These are phyloP conservation scores for Cordilura impudica DNA, from an alignment of 2,888 invertebrate species.

Conservation along the genomic window DNA sequence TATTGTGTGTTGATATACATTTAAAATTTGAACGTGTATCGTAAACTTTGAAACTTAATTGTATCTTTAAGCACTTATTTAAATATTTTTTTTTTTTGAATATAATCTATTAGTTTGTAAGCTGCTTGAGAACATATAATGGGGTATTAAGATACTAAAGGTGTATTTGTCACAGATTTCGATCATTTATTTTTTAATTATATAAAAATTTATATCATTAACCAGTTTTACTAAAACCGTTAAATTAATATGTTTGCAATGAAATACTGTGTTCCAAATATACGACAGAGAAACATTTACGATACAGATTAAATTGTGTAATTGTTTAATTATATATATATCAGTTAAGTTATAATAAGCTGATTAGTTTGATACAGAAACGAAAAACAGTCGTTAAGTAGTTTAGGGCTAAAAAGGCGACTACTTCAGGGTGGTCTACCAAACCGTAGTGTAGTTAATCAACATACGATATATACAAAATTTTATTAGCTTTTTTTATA, in stretches of 20 bases:
- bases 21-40: constrained; percentile 11
- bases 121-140: constrained; percentile 51
- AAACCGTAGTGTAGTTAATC: too few species aligned
- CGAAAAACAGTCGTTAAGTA: too few species aligned
- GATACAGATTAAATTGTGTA: background rate
- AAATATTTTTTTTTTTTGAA: constrained; percentile 7
- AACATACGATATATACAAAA: too few species aligned
- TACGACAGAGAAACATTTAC: too few species aligned
- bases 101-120: constrained; percentile 23
- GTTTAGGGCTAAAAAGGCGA: too few species aligned
- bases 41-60: constrained; percentile 50
- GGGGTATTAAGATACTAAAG: constrained; percentile 46
- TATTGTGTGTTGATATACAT: constrained; percentile 4
- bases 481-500: too few species aligned
- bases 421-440: too few species aligned
- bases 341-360: background rate
- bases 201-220: constrained; percentile 5
- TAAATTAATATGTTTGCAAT: constrained; percentile 11
- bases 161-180: constrained; percentile 40
- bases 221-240: constrained; percentile 11
- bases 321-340: constrained; percentile 1
- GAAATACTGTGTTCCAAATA: constrained; percentile 16
- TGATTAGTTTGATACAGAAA: too few species aligned
- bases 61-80: constrained; percentile 34
- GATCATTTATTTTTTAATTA: constrained; percentile 20